phyloP scores from a whole-genome alignment of 1,140 invertebrate species.

The Magallana ariakensis region DNA sequence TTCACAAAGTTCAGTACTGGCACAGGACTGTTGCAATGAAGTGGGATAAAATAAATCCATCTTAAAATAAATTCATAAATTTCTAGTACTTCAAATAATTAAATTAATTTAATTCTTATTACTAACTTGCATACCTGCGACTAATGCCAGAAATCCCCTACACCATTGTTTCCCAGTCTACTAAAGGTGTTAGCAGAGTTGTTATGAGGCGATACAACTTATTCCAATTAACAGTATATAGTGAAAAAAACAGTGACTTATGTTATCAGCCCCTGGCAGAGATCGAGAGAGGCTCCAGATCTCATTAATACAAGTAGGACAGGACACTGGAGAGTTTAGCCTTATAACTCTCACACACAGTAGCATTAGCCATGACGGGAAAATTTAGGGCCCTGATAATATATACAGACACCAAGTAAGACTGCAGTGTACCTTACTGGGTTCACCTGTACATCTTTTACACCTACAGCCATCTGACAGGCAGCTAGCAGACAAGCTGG shows the following conservation, averaged over 20 bases:
- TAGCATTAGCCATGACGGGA: neutral
- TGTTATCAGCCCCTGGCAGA: constrained; percentile 28
- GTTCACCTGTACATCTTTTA: constrained; percentile 18
- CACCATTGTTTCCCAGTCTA: neutral
- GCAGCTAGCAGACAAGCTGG: neutral
- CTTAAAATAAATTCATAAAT: no score
- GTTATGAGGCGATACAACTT: constrained; percentile 13
- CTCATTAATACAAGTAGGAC: constrained; percentile 1
- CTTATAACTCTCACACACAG: neutral
- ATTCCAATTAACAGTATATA: constrained; percentile 11
- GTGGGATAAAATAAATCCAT: no score
- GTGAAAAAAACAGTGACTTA: neutral
- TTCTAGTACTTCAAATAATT: no score
- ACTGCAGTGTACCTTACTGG: neutral
- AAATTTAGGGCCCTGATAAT: neutral
- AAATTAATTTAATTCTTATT: no score
- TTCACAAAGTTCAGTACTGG: no score
- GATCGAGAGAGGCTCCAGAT: neutral
- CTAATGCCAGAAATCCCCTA: neutral
- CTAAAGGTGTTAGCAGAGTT: neutral
- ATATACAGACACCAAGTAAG: neutral
- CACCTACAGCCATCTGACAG: constrained; percentile 5
- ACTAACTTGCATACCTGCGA: neutral
- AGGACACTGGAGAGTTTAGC: constrained; percentile 13
- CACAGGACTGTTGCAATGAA: no score